Evolutionary conservation across 2,797 vertebrate species (phyloP).

Genomic region (Megaceryle alcyon): DNA sequence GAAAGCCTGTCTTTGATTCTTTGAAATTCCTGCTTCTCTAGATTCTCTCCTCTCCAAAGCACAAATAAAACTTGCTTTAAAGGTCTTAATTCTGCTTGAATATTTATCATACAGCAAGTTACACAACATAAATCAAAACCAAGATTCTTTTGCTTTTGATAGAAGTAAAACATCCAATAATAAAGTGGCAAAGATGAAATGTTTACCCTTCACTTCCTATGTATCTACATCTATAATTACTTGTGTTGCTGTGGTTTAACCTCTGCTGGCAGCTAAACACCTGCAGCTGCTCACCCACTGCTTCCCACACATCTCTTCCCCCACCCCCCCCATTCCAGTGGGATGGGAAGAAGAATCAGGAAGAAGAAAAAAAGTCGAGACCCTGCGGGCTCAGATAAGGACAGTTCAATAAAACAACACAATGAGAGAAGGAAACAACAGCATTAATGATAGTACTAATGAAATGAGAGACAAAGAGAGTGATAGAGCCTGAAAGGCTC

Average conservation of each 20-base stretch:
- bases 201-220: neutral
- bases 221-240: constrained; percentile 2
- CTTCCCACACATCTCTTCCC: too few species aligned
- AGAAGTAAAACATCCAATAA: neutral
- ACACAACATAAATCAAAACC: neutral
- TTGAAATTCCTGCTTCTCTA: neutral
- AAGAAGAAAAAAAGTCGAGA: too few species aligned
- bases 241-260: neutral
- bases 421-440: too few species aligned
- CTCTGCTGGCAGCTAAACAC: too few species aligned
- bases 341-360: too few species aligned
- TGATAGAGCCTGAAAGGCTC: too few species aligned
- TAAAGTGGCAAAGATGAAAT: neutral
- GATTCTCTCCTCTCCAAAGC: neutral
- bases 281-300: too few species aligned
- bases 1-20: neutral
- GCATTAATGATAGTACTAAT: too few species aligned
- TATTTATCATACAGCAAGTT: neutral
- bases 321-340: too few species aligned
- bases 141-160: neutral
- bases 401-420: too few species aligned
- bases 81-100: neutral
- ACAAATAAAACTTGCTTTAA: neutral
- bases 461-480: too few species aligned
- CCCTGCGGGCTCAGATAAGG: too few species aligned